A percentile compares a stretch with the other conserved stretches of the same genome.
Evolutionary conservation across 2,888 invertebrate species (phyloP).

Genomic region (Ferdinandea cuprea): DNA sequence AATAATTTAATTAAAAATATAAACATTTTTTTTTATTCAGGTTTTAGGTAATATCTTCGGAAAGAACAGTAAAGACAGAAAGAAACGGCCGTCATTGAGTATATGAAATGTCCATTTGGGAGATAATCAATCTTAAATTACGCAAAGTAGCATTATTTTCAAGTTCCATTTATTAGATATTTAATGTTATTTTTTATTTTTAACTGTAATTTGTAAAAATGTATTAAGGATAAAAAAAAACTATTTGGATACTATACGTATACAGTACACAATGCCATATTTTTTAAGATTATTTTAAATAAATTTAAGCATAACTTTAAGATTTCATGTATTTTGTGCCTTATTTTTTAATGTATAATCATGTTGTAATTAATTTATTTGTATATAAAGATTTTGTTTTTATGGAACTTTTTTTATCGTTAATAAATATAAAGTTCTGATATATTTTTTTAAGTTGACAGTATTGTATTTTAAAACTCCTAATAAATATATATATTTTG

Average conservation of each 20-base stretch:
- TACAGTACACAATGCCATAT: constrained; percentile 64
- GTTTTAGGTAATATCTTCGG: constrained; percentile 91
- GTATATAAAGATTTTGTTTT: constrained; percentile 32
- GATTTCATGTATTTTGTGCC: constrained; percentile 1
- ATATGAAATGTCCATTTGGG: constrained; percentile 87
- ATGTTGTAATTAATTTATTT: constrained; percentile 65
- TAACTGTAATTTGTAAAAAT: constrained; percentile 6
- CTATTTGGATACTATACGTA: constrained; percentile 32
- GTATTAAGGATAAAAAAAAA: background rate
- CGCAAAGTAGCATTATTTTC: constrained; percentile 27
- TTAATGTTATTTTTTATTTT: background rate
- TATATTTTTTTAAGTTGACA: constrained; percentile 43
- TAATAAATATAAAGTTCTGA: background rate
- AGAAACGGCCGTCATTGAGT: constrained; percentile 90
- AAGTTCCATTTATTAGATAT: constrained; percentile 55
- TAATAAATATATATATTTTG: constrained; percentile 29
- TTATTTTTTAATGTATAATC: constrained; percentile 44
- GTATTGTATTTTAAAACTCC: constrained; percentile 59
- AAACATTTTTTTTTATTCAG: constrained; percentile 78
- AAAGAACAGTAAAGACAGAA: constrained; percentile 90
- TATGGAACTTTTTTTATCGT: background rate
- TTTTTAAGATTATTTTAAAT: constrained; percentile 38
- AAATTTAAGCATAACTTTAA: background rate
- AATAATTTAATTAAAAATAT: background rate
- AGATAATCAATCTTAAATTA: constrained; percentile 44